Percentiles rank a stretch among this genome's conserved stretches.
phyloP scores from a whole-genome alignment of 2,797 vertebrate genomes.

The Oreochromis mossambicus region DNA sequence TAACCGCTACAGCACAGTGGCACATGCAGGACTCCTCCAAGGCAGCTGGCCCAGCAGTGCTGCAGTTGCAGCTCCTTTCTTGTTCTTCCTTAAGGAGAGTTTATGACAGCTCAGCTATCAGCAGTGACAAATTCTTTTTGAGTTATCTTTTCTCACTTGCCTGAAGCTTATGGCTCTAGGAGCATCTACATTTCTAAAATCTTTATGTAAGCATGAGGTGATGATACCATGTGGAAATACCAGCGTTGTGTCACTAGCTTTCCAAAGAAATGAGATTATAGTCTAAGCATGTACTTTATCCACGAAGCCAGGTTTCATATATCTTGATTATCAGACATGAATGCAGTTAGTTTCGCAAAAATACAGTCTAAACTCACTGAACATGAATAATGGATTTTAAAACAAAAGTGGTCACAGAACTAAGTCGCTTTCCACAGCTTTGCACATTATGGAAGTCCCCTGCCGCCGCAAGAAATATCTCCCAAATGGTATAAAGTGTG shows the following conservation, averaged over 20 bases:
- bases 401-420: neutral
- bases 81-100: constrained; percentile 3
- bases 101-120: constrained; percentile 44
- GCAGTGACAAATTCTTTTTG: constrained; percentile 36
- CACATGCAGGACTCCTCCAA: neutral
- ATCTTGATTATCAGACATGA: neutral
- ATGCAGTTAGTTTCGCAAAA: neutral
- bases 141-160: constrained; percentile 30
- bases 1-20: constrained; percentile 8
- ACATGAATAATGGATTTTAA: neutral
- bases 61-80: constrained; percentile 15
- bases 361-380: neutral
- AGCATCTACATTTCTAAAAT: constrained; percentile 4
- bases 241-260: neutral
- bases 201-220: neutral
- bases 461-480: constrained; percentile 13
- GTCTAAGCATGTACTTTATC: neutral
- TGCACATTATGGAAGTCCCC: constrained; percentile 21
- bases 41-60: constrained; percentile 1
- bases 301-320: neutral
- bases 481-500: constrained; percentile 8
- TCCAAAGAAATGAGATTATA: neutral
- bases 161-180: constrained; percentile 15
- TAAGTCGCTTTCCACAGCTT: constrained; percentile 11
- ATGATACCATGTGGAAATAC: constrained; percentile 2